Evolutionary conservation across 2,888 invertebrate species (phyloP), one percentile per base, ranked within the genome.

Genomic region (Xylophagus ater): DNA sequence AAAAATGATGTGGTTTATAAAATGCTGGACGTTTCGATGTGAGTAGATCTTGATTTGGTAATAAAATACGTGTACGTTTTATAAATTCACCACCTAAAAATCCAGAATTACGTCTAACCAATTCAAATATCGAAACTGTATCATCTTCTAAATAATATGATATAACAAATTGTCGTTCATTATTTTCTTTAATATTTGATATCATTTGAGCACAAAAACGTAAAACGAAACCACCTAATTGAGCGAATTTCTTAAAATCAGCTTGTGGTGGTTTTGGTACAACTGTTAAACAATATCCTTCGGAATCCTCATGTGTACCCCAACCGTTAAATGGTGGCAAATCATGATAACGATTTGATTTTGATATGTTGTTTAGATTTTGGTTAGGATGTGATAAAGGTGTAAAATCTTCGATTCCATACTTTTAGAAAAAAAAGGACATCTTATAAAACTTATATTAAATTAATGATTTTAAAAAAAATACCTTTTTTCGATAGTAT

Each of bases 281-380:
- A 1, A 92, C 76, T 0, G 79, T 78, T 34, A 78, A 73, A 55
- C 90, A 90, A 56, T 89, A 90, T 49, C 81, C 81, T 7, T 88
- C 82, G 0, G 90, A 90, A 58, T 93, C 92, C 44, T 88, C 88
- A 55, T 86, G 83, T 0, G 80, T 76, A 1, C 93, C 93, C 63
- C 79, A 89, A 3, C 92, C 92, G 56, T 90, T 92, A 75, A 86
- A 92, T 0, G 90, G 90, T 1, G 92, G 90, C 30, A 83, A 56
- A 47, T 53, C 48, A 2, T 58, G 53, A 26, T 60, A 50, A 4
- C 37, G 19, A 3, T 41, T 39, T 18, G 36, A 21, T 18, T 50
- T 14, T 13, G 46, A 14, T 41, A 30, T 12, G 3, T 8, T 21
- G 9, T 8, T 1, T 7, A 3, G 8, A 14, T 4, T 10, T 14